A percentile compares a stretch with the other conserved stretches of the same genome.
These are phyloP conservation scores for Eubasilissa splendida DNA, from an alignment of 2,888 invertebrate genomes.

Conservation along the genomic window DNA sequence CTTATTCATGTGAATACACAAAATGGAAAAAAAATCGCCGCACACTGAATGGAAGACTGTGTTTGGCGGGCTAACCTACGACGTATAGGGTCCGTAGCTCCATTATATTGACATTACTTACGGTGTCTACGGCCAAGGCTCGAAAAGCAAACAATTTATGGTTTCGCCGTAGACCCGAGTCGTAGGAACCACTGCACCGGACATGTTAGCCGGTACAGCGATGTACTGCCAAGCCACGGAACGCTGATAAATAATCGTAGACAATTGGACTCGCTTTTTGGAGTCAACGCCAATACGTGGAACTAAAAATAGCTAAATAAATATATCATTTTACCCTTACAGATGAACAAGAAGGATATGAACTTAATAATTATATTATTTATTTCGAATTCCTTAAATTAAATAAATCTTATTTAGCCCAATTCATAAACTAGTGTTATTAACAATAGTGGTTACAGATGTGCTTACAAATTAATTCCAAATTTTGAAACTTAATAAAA, in stretches of 20 bases:
- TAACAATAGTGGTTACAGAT: too few relatives aligned
- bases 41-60: constrained; percentile 15
- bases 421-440: too few relatives aligned
- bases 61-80: constrained; percentile 21
- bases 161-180: constrained; percentile 30
- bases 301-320: neutral
- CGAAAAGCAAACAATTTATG: constrained; percentile 55
- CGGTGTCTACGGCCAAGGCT: constrained; percentile 47
- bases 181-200: constrained; percentile 38
- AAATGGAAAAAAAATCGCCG: neutral
- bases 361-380: too few relatives aligned
- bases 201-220: constrained; percentile 41
- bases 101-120: constrained; percentile 52
- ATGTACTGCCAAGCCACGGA: neutral
- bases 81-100: constrained; percentile 29
- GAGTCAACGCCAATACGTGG: constrained; percentile 6
- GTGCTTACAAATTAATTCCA: too few relatives aligned
- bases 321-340: too few relatives aligned
- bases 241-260: constrained; percentile 43
- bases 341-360: too few relatives aligned
- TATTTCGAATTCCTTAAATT: too few relatives aligned
- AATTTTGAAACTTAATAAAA: too few relatives aligned
- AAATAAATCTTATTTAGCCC: too few relatives aligned
- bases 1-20: too few relatives aligned
- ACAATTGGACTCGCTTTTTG: constrained; percentile 38